Conservation (phyloP, 2,113 vertebrate genomes). For the Archocentrus centrarchus region DNA sequence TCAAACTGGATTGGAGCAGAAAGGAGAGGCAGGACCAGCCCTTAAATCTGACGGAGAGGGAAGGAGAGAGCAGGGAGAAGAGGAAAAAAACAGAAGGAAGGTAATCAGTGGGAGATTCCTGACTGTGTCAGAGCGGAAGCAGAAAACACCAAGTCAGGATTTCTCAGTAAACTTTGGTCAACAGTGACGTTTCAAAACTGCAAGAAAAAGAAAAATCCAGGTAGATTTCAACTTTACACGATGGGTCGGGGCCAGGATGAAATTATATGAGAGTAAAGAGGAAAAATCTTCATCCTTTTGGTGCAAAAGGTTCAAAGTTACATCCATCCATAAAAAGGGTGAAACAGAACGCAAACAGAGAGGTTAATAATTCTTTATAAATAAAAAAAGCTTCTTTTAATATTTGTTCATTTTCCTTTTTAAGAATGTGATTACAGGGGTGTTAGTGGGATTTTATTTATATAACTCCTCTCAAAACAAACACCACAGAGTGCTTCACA, state of each 20-base stretch:
- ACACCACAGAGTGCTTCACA: no score
- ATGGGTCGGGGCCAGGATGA: background rate
- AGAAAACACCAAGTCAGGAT: background rate
- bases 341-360: no score
- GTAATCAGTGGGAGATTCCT: background rate
- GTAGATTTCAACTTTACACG: accelerated
- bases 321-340: background rate
- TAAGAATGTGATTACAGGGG: no score
- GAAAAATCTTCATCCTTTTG: background rate
- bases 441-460: no score
- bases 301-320: background rate
- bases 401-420: no score
- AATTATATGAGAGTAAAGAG: background rate
- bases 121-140: background rate
- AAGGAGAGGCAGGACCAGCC: background rate
- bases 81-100: background rate
- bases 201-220: background rate
- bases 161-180: background rate
- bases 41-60: background rate
- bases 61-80: background rate
- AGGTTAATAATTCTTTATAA: no score
- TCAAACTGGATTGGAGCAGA: background rate
- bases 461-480: no score
- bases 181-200: background rate
- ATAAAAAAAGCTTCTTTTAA: no score